Evolutionary conservation across 2,888 invertebrate genomes (phyloP).

Genomic region (Amblyjoppa proteus): DNA sequence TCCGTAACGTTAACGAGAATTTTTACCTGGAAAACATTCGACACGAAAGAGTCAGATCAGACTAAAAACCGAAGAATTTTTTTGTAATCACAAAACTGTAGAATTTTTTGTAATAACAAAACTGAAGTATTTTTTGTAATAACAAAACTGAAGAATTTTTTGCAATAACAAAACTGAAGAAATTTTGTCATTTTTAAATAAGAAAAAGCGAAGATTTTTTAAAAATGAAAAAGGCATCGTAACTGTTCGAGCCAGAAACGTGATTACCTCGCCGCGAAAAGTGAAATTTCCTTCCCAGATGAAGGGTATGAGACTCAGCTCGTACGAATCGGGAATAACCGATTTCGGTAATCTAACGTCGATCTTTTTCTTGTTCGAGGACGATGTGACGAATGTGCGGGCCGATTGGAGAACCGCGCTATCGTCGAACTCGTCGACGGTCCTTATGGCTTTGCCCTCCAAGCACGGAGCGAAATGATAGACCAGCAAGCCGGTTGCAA

Average conservation of each 20-base stretch:
- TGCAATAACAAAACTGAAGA: background rate
- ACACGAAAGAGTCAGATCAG: background rate
- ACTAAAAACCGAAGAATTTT: background rate
- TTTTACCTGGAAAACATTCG: constrained; percentile 84
- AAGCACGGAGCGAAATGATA: constrained; percentile 91
- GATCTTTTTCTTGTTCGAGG: constrained; percentile 81
- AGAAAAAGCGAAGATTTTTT: too few relatives aligned
- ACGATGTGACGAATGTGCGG: constrained; percentile 62
- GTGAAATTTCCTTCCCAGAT: constrained; percentile 92
- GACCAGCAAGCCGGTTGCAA: constrained; percentile 91
- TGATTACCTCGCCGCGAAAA: constrained; percentile 88
- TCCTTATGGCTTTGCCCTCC: constrained; percentile 83
- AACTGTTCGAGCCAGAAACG: too few relatives aligned
- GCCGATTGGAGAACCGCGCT: constrained; percentile 70
- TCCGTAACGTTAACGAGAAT: constrained; percentile 88
- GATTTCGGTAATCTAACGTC: constrained; percentile 90
- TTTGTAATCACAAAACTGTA: background rate
- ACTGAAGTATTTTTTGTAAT: background rate
- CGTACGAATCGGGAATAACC: constrained; percentile 90
- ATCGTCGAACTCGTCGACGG: constrained; percentile 66
- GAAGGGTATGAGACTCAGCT: constrained; percentile 90
- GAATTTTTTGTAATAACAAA: background rate
- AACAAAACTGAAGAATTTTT: too few relatives aligned
- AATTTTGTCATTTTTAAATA: background rate
- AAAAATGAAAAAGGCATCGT: background rate